phyloP scores from a whole-genome alignment of 92 coral and sea anemone species.

The Porites rus region DNA sequence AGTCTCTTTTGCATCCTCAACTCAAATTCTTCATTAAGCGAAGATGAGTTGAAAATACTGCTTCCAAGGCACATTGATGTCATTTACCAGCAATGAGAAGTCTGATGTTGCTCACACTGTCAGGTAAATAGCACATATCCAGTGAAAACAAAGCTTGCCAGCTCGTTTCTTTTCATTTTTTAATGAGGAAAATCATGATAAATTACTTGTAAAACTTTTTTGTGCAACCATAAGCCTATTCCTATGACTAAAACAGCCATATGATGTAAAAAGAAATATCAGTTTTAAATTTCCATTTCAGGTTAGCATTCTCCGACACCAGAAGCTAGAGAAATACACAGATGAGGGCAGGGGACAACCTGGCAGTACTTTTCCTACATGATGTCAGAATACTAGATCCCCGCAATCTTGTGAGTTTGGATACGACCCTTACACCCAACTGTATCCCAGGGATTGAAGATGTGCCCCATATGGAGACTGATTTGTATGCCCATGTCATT shows the following conservation, averaged over 20 bases:
- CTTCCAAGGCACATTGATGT: conserved; percentile 22
- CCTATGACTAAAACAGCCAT: conserved; percentile 19
- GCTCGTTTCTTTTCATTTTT: neutral
- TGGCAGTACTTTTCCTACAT: conserved; percentile 42
- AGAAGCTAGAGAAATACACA: conserved; percentile 14
- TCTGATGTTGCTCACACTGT: conserved; percentile 24
- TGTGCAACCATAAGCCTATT: conserved; percentile 6
- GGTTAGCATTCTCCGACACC: conserved; percentile 24
- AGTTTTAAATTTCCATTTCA: conserved; percentile 18
- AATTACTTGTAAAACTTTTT: conserved; percentile 19
- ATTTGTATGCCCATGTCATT: conserved; percentile 47
- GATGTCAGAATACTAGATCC: conserved; percentile 63
- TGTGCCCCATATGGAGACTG: conserved; percentile 47
- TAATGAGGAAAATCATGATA: conserved; percentile 13
- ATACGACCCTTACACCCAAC: conserved; percentile 14
- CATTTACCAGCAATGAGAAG: conserved; percentile 19
- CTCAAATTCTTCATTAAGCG: conserved; percentile 23
- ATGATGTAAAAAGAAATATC: conserved; percentile 13
- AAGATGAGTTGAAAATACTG: conserved; percentile 5
- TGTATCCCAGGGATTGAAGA: conserved; percentile 42
- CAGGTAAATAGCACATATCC: neutral
- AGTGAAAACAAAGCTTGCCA: neutral
- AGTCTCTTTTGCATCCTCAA: conserved; percentile 14
- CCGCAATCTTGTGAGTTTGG: conserved; percentile 45
- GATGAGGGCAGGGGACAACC: conserved; percentile 31